These are phyloP conservation scores for Elmis aenea DNA, from an alignment of 2,888 invertebrate species.

Conservation along the genomic window DNA sequence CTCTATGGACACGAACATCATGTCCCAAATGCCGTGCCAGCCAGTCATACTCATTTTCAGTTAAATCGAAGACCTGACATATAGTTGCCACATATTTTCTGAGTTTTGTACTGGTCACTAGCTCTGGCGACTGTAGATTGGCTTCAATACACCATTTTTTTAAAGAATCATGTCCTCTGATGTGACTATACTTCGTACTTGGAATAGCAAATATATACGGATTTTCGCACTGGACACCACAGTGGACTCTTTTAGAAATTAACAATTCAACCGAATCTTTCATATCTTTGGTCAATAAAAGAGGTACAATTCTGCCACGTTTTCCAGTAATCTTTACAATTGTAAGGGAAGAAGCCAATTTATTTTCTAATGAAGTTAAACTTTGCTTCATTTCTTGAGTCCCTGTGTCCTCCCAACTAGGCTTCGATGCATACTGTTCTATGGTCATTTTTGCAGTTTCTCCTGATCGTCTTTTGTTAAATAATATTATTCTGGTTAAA, in stretches of 20 bases:
- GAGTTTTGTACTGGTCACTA: no score
- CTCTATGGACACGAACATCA: no score
- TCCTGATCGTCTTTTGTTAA: constrained; percentile 22
- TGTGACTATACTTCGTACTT: background rate
- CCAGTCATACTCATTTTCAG: no score
- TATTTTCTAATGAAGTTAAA: constrained; percentile 17
- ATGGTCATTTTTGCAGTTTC: constrained; percentile 21
- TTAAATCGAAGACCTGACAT: no score
- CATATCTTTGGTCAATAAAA: constrained; percentile 8
- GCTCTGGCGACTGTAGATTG: no score
- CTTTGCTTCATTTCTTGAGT: constrained; percentile 18
- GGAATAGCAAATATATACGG: constrained; percentile 8
- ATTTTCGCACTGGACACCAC: no score
- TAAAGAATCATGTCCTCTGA: constrained; percentile 9
- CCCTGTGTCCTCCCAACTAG: constrained; percentile 15
- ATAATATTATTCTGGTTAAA: constrained; percentile 17
- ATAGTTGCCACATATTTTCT: no score
- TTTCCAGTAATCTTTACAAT: constrained; percentile 9
- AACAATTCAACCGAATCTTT: constrained; percentile 7
- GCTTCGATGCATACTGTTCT: constrained; percentile 14
- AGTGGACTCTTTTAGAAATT: no score
- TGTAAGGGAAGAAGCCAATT: constrained; percentile 15
- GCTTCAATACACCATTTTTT: constrained; percentile 7
- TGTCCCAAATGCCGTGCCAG: no score
- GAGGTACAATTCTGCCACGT: constrained; percentile 6